phyloP scores from a whole-genome alignment of 2,888 invertebrate genomes.

The Cordylochernes scorpioides region DNA sequence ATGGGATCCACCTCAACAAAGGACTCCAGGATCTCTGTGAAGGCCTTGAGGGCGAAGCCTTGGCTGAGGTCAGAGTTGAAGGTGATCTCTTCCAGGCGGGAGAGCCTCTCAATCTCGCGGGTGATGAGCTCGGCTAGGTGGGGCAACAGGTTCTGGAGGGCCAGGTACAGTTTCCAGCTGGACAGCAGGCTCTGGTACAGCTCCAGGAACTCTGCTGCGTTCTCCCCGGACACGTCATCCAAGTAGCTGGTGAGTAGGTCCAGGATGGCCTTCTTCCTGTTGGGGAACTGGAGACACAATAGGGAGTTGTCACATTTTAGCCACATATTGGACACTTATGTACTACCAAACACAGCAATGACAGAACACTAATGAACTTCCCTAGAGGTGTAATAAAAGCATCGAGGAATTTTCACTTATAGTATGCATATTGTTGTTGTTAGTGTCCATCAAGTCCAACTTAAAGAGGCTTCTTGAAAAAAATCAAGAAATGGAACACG shows the following conservation, averaged over 20 bases:
- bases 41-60: conserved; percentile 59
- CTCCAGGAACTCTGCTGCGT: conserved; percentile 63
- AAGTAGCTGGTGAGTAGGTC: conserved; percentile 64
- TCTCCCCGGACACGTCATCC: conserved; percentile 62
- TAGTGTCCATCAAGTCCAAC: no score
- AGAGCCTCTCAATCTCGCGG: conserved; percentile 60
- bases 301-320: conserved; percentile 1
- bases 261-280: conserved; percentile 31
- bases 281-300: conserved; percentile 10
- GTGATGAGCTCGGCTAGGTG: conserved; percentile 60
- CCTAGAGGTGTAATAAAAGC: no score
- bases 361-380: no score
- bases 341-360: no score
- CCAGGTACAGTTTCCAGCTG: conserved; percentile 81
- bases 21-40: conserved; percentile 58
- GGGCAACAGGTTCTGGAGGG: conserved; percentile 53
- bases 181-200: conserved; percentile 59
- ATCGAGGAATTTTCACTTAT: no score
- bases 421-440: no score
- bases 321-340: no score
- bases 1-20: conserved; percentile 67
- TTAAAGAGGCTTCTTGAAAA: no score
- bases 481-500: no score
- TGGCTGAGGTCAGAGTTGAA: conserved; percentile 77
- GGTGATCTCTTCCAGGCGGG: conserved; percentile 66